Conservation (phyloP, 2,888 invertebrate genomes). For the Agrochola circellaris region DNA sequence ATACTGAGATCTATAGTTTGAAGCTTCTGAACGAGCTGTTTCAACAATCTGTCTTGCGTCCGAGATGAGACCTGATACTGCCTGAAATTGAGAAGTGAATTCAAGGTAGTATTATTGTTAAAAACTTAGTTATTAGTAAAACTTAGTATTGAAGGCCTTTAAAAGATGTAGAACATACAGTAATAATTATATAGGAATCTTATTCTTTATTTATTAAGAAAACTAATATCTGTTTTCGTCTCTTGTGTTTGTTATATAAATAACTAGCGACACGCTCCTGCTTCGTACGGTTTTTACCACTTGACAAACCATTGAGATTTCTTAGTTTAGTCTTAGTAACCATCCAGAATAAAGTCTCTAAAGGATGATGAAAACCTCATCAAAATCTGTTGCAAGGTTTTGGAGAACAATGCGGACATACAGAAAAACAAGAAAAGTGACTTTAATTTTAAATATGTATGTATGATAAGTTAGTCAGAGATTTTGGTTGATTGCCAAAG, state of each 20-base stretch:
- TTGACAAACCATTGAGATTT: too few relatives aligned
- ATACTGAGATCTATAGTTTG: conserved; percentile 97
- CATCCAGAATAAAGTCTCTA: too few relatives aligned
- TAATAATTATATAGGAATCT: background rate
- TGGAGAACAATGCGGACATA: too few relatives aligned
- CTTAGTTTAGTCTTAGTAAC: too few relatives aligned
- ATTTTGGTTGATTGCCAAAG: background rate
- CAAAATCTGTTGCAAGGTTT: too few relatives aligned
- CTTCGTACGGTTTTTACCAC: too few relatives aligned
- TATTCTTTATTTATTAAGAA: background rate
- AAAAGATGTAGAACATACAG: background rate
- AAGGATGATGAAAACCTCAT: too few relatives aligned
- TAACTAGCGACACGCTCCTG: background rate
- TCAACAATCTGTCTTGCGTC: conserved; percentile 98
- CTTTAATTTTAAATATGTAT: too few relatives aligned
- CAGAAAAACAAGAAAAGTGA: too few relatives aligned
- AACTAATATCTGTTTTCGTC: background rate
- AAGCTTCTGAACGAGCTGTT: conserved; percentile 97
- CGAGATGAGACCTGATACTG: conserved; percentile 97
- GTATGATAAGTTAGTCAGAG: background rate
- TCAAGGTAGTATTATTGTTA: background rate
- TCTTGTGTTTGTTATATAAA: background rate
- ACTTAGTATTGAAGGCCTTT: background rate
- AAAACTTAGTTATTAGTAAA: background rate
- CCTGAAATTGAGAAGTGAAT: conserved; percentile 87